Evolutionary conservation across 1,140 invertebrate species (phyloP).

Genomic region (Caenorhabditis remanei): DNA sequence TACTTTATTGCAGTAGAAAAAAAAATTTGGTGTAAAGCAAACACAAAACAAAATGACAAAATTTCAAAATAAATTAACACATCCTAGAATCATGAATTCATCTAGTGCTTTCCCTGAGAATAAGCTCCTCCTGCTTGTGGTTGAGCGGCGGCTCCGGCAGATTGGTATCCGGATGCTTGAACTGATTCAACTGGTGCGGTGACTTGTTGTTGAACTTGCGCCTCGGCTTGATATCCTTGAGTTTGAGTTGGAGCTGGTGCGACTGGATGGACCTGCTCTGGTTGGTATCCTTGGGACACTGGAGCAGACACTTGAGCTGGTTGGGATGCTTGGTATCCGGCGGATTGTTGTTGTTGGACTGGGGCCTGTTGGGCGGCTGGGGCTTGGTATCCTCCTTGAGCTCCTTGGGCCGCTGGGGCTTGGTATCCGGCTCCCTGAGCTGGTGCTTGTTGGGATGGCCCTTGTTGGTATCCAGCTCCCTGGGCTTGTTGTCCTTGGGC

Average conservation of each 20-base stretch:
- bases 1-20: slow-evolving; percentile 29
- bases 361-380: neutral
- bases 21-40: slow-evolving; percentile 17
- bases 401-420: neutral
- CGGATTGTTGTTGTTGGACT: slow-evolving; percentile 5
- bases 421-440: slow-evolving; percentile 4
- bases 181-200: slow-evolving; percentile 8
- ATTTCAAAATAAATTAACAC: neutral
- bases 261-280: neutral
- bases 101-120: slow-evolving; percentile 46
- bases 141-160: neutral
- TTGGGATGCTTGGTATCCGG: slow-evolving; percentile 4
- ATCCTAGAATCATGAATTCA: neutral
- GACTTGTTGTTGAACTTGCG: slow-evolving; percentile 6
- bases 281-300: neutral
- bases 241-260: neutral
- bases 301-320: neutral
- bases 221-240: slow-evolving; percentile 40
- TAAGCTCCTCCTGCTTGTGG: slow-evolving; percentile 17
- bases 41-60: neutral
- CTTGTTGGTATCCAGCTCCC: slow-evolving; percentile 10
- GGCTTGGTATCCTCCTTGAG: neutral
- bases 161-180: slow-evolving; percentile 33
- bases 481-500: neutral
- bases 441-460: neutral